Conservation (phyloP, 1,140 invertebrate genomes). For the Drosophila littoralis region DNA sequence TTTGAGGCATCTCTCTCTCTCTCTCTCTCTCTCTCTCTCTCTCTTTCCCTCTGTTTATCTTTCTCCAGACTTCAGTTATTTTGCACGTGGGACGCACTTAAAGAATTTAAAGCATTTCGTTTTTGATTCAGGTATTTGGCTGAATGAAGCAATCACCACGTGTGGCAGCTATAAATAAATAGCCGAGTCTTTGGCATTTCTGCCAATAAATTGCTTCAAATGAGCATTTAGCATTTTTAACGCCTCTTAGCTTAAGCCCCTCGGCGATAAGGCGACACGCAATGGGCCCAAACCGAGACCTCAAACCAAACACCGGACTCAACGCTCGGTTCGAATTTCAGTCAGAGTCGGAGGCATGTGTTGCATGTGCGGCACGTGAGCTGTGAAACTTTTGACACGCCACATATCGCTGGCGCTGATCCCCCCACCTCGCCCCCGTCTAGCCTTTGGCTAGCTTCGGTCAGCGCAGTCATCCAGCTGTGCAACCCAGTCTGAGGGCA, state of each 20-base stretch:
- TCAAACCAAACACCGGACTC: neutral
- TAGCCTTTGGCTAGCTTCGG: slow-evolving; percentile 3
- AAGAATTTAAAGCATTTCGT: slow-evolving; percentile 35
- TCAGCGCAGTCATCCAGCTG: slow-evolving; percentile 17
- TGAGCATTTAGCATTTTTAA: slow-evolving; percentile 73
- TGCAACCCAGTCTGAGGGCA: slow-evolving; percentile 28
- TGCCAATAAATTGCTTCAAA: slow-evolving; percentile 65
- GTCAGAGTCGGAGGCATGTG: slow-evolving; percentile 8
- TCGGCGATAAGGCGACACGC: slow-evolving; percentile 68
- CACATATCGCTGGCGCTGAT: slow-evolving; percentile 28
- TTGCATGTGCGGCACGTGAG: slow-evolving; percentile 58
- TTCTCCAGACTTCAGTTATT: slow-evolving; percentile 5
- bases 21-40: neutral
- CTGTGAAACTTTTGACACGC: slow-evolving; percentile 59
- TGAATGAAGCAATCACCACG: slow-evolving; percentile 46
- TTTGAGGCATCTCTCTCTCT: neutral
- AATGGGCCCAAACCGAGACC: slow-evolving; percentile 38
- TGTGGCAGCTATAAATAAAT: slow-evolving; percentile 49
- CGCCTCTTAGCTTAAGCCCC: slow-evolving; percentile 57
- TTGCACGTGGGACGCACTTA: slow-evolving; percentile 34
- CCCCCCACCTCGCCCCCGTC: neutral
- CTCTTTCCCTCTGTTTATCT: neutral
- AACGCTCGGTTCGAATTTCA: slow-evolving; percentile 19
- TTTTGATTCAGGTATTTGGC: neutral
- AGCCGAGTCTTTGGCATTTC: slow-evolving; percentile 31